Evolutionary conservation across 64 coral and sea anemone genomes (phyloP), one percentile per base, ranked within the genome.

Genomic region (Dendrophyllia cribrosa): DNA sequence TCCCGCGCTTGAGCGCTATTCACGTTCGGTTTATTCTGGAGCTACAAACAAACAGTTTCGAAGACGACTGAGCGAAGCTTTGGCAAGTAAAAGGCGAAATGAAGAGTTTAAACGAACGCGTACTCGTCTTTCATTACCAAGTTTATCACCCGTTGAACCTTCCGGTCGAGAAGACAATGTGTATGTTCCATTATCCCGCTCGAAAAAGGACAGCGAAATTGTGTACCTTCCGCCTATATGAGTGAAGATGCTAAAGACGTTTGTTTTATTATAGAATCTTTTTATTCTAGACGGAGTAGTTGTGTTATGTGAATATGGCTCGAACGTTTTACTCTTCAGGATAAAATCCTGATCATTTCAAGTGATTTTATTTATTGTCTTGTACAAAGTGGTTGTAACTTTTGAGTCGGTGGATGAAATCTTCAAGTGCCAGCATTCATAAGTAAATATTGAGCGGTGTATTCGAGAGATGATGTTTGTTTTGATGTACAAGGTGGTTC

Each of bases 201-300:
- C 70, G 82, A 93, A 93, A 71, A 83, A 93, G 21, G 82, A 93
- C 51, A 45, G 91, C 13, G 72, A 93, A 4, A 34, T 85, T 44
- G 73, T 93, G 1, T 93, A 93, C 59, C 26, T 93, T 5, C 91
- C 91, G 0, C 91, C 91, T 17, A 93, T 93, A 64, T 93, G 20
- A 93, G 63, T 7, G 19, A 22, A 53, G 6, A 34, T 34, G 34
- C 34, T 34, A 34, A 34, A 34, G 34, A 34, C 53, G 1, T 56
- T 56, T 56, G 7, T 56, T 7, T 56, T 12, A 12, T 56, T 7
- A 7, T 56, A 9, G 53, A 7, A 1, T 9, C 0, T 26, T 70
- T 70, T 43, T 26, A 70, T 70, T 24, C 10, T 25, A 70, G 6
- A 43, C 7, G 53, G 1, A 56, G 53, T 56, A 12, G 53, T 12